Percentiles rank a stretch among this genome's conserved stretches.
These are phyloP conservation scores for Potorous gilbertii DNA, from an alignment of 2,797 vertebrate species.

Conservation along the genomic window DNA sequence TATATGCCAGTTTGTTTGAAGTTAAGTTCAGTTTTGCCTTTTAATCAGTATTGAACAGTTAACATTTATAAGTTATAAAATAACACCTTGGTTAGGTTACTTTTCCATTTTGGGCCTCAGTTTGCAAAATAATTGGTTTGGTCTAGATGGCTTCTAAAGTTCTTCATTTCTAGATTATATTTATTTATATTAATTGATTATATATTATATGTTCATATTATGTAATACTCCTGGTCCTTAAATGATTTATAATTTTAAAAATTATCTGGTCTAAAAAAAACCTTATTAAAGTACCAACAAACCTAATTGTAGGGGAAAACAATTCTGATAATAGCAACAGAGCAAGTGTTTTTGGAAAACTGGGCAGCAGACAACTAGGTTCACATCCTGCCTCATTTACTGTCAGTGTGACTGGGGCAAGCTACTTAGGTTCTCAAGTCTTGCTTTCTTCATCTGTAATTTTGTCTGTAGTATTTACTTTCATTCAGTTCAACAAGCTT, in stretches of 20 bases:
- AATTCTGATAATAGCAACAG: not conserved
- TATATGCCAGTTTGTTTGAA: not conserved
- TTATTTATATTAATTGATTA: not conserved
- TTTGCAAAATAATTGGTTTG: not conserved
- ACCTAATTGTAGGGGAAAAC: not conserved
- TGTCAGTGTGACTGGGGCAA: not conserved
- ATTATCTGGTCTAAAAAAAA: not conserved
- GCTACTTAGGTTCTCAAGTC: not conserved
- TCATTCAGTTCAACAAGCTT: not conserved
- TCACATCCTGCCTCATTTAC: not conserved
- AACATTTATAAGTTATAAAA: not conserved
- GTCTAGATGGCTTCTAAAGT: not conserved
- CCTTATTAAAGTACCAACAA: not conserved
- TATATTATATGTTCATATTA: not conserved
- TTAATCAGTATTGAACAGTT: not conserved
- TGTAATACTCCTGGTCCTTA: not conserved
- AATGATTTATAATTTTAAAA: not conserved
- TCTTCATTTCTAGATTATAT: not conserved
- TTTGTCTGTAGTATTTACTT: not conserved
- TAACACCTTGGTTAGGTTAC: not conserved
- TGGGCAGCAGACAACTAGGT: not conserved
- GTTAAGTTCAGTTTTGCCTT: not conserved
- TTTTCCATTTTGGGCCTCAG: not conserved
- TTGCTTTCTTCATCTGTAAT: not conserved
- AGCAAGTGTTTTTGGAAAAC: not conserved